These are phyloP conservation scores for Gobio occitaniae DNA, from an alignment of 2,797 vertebrate genomes.

Conservation along the genomic window DNA sequence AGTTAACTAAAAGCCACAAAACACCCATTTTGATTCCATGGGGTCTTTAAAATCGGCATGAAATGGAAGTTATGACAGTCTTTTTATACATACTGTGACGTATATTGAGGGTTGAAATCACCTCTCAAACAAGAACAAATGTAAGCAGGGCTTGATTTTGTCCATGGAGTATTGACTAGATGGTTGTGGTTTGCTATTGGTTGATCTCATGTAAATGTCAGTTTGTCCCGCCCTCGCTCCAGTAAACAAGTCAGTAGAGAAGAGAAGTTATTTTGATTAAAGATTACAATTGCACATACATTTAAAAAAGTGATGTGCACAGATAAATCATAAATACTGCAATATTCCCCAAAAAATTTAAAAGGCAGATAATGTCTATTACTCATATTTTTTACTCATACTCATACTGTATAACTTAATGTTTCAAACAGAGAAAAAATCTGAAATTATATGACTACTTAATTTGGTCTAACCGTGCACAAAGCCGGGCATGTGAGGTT, in stretches of 20 bases:
- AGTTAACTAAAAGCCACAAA: background rate
- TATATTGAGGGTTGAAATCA: no score
- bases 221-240: background rate
- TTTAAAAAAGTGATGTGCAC: background rate
- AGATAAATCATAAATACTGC: background rate
- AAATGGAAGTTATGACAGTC: background rate
- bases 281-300: background rate
- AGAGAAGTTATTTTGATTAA: background rate
- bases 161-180: background rate
- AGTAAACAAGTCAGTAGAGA: background rate
- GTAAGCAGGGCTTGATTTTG: background rate
- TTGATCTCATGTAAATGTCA: background rate
- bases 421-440: background rate
- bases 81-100: no score
- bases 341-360: background rate
- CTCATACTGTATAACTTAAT: background rate
- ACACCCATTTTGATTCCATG: background rate
- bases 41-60: background rate
- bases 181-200: background rate
- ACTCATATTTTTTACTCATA: background rate
- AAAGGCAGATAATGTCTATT: background rate
- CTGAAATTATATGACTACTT: background rate
- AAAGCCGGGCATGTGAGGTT: slow-evolving; percentile 70
- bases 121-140: background rate
- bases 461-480: background rate